These are phyloP conservation scores for Oxystoma pomonae DNA, from an alignment of 2,888 invertebrate species.

Conservation along the genomic window DNA sequence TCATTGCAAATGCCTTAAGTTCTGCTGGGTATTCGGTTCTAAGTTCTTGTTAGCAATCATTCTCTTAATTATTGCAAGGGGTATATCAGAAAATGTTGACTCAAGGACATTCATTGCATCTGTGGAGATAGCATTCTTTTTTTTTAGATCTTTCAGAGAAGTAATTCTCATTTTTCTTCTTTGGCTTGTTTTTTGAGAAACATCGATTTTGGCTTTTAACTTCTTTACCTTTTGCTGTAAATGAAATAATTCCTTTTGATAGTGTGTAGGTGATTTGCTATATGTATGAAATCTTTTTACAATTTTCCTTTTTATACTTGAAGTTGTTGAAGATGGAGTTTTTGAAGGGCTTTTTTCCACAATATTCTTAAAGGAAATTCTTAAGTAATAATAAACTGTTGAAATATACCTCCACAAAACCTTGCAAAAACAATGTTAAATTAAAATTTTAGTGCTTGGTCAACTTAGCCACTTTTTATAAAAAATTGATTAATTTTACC, in stretches of 20 bases:
- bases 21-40: slow-evolving; percentile 6
- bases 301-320: not conserved
- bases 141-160: not conserved
- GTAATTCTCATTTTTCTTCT: not conserved
- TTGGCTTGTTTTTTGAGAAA: not conserved
- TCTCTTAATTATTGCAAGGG: not conserved
- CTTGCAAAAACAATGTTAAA: too few relatives aligned
- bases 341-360: not conserved
- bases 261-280: not conserved
- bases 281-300: not conserved
- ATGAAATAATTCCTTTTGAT: not conserved
- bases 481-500: too few relatives aligned
- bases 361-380: not conserved
- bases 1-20: slow-evolving; percentile 14
- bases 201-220: not conserved
- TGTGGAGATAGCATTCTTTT: slow-evolving; percentile 2
- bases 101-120: not conserved
- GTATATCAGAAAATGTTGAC: slow-evolving; percentile 3
- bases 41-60: not conserved
- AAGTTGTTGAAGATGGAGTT: not conserved
- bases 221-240: not conserved
- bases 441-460: too few relatives aligned
- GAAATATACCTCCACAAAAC: too few relatives aligned
- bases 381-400: not conserved
- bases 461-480: too few relatives aligned